Evolutionary conservation across 2,888 invertebrate species (phyloP).

Genomic region (Mesorhabditis spiculigera): DNA sequence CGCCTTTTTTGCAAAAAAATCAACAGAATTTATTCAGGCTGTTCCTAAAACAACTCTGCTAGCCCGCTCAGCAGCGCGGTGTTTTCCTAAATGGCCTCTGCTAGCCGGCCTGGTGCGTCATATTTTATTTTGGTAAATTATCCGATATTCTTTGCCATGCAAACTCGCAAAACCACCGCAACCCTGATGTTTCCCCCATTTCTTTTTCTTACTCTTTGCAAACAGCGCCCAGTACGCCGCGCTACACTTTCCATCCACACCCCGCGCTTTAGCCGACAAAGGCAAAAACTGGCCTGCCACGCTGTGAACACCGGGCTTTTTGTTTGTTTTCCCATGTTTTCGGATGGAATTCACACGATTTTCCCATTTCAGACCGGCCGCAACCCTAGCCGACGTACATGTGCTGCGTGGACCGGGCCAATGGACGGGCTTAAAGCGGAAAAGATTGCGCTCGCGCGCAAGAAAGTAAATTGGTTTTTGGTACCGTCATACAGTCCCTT

Average conservation of each 20-base stretch:
- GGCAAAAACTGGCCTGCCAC: background rate
- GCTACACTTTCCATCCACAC: background rate
- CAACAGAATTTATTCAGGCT: no score
- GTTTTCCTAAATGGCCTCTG: no score
- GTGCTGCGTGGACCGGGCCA: background rate
- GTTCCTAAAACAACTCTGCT: no score
- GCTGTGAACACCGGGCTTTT: background rate
- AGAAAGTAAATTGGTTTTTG: constrained; percentile 22
- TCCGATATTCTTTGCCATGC: no score
- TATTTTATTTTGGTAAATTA: no score
- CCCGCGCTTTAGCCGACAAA: background rate
- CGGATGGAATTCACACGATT: background rate
- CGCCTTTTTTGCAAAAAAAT: no score
- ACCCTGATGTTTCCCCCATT: no score
- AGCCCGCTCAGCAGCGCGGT: no score
- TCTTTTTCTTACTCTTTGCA: no score
- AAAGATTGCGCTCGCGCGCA: constrained; percentile 37
- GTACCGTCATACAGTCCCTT: constrained; percentile 8
- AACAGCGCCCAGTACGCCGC: no score
- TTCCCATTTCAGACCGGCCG: background rate
- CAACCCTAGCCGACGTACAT: background rate
- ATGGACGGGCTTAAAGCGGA: constrained; percentile 20
- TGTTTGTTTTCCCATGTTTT: background rate
- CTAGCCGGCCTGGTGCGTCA: no score
- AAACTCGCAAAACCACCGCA: no score